Conservation (phyloP, 2,113 vertebrate species). For the Tachysurus vachellii region DNA sequence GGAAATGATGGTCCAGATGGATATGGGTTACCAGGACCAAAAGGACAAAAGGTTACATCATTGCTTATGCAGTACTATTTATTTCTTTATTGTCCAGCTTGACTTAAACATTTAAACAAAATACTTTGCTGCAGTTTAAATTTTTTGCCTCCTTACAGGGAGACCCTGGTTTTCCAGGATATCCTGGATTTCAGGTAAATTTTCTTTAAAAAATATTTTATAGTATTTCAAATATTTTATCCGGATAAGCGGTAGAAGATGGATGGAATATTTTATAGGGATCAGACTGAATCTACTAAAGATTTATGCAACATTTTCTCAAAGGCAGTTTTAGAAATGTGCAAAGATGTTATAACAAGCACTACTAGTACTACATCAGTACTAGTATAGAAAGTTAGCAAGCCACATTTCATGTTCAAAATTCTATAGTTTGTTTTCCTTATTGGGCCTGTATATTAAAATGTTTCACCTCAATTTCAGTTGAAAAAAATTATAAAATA, state of each 20-base stretch:
- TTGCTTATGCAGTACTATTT: neutral
- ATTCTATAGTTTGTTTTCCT: neutral
- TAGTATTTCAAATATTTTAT: too few species aligned
- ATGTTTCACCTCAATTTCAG: neutral
- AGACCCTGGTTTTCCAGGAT: slow-evolving; percentile 79
- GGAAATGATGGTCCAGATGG: slow-evolving; percentile 68
- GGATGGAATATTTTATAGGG: neutral
- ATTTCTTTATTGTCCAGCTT: neutral
- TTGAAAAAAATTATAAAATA: neutral
- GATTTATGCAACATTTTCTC: neutral
- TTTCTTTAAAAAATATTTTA: neutral
- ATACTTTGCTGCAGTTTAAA: neutral
- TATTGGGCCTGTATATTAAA: neutral
- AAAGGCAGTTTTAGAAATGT: neutral
- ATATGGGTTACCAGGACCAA: slow-evolving; percentile 70
- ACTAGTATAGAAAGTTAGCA: neutral
- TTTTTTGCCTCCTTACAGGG: slow-evolving; percentile 69
- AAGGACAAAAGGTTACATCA: slow-evolving; percentile 60
- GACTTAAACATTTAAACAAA: neutral
- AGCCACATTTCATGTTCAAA: neutral
- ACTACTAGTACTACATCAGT: neutral
- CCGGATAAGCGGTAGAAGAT: too few species aligned
- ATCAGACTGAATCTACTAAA: neutral
- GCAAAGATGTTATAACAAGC: neutral
- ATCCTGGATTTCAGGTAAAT: slow-evolving; percentile 77